Percentiles rank a stretch among this genome's conserved stretches.
These are phyloP conservation scores for Mustelus asterias DNA, from an alignment of 2,113 vertebrate genomes.

Conservation along the genomic window DNA sequence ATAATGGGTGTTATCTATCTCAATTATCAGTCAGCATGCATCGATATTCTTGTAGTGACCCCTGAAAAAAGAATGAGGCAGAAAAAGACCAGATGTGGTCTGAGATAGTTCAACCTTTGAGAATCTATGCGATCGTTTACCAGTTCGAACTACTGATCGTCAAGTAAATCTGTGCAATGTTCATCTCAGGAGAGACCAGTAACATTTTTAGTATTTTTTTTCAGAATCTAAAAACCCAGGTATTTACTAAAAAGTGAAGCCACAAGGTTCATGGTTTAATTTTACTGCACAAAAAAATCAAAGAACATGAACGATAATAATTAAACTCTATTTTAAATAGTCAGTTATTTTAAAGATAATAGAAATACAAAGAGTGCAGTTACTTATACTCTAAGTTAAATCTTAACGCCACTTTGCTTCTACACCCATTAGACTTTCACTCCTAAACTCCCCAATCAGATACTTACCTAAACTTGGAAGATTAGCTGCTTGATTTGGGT, in stretches of 20 bases:
- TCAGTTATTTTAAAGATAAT: background rate
- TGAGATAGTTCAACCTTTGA: background rate
- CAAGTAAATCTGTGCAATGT: background rate
- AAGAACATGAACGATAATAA: background rate
- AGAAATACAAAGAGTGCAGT: background rate
- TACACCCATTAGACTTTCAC: background rate
- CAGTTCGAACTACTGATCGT: background rate
- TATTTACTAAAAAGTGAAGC: background rate
- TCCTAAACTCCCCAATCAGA: background rate
- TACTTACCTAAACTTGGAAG: background rate
- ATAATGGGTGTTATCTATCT: conserved; percentile 22
- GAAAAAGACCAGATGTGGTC: background rate
- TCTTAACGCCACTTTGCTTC: background rate
- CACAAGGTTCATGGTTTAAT: background rate
- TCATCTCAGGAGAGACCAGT: background rate
- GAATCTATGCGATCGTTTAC: background rate
- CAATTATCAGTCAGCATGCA: background rate
- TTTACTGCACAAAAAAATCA: background rate
- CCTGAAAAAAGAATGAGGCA: background rate
- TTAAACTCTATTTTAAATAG: background rate
- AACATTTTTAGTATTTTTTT: background rate
- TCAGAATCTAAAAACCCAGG: background rate
- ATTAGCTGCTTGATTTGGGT: too few relatives aligned
- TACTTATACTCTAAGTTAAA: background rate
- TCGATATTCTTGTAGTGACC: background rate